Base-by-base conservation (phyloP, 2,888 invertebrate genomes). In the Tuberolachnus salignus region DNA sequence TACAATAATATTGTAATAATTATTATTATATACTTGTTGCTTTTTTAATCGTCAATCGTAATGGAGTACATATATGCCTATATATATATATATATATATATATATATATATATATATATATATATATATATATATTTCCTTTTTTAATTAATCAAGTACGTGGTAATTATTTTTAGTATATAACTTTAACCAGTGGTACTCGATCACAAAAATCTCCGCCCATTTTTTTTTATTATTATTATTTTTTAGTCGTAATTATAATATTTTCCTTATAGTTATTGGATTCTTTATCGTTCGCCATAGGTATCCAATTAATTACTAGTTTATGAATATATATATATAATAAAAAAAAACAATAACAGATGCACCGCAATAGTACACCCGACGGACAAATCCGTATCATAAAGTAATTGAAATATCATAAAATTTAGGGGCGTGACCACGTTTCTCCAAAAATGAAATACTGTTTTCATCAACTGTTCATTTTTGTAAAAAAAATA, bases 241-340 rank as follows among this genome's bases (percentile, higher is more conserved):
- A 34, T 34, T 34, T 34, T 21, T 21, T 42, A 21, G 8, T 42
- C 61, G 42, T 63, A 46, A 73, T 73, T 42, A 73, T 73, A 63
- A 73, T 34, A 42, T 63, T 73, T 73, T 63, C 51, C 16, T 63
- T 61, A 34, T 14, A 51, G 51, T 63, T 63, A 73, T 73, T 73
- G 72, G 51, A 61, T 61, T 63, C 59, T 59, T 73, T 14, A 16
- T 34, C 13, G 19, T 57, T n/a, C 46, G 0, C 34, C 26, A 44
- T 26, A 34, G 34, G 34, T 34, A 26, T 23, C 57, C 21, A 57
- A 57, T 71, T 46, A 71, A 71, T 71, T 71, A 71, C 57, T 57
- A 71, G n/a, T n/a, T n/a, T 11, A 13, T 6, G 6, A 4, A 6
- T 34, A n/a, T 26, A 14, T 34, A 34, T 10, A n/a, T 10, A 49